Base-by-base conservation (phyloP, 2,888 invertebrate genomes). In the Drosophila emarginata region DNA sequence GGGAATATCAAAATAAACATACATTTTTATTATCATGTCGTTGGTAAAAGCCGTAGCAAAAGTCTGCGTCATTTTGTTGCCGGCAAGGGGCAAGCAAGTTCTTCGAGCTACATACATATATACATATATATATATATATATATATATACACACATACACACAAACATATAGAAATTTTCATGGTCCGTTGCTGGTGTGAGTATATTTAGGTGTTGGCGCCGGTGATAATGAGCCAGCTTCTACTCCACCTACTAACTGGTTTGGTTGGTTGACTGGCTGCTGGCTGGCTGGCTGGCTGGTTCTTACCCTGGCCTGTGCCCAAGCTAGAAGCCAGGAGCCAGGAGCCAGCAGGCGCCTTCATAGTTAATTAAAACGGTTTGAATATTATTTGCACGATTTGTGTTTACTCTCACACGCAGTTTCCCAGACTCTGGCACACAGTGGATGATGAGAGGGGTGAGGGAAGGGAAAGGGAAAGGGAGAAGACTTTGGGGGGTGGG, bases 281-380 rank as follows among this genome's bases (percentile, higher is more conserved):
- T 23, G 36, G 57, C 23, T 52, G 51, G 12, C 5, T 12, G 21
- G 21, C 5, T 26, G 21, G 26, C n/a, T 26, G 52, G 7, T n/a
- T 4, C 52, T 52, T 6, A n/a, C 26, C n/a, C 12, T 26, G 15
- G n/a, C n/a, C n/a, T n/a, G n/a, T 12, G 32, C 21, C 56, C 4
- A 12, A 5, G 56, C 54, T 36, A 36, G 36, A 15, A 4, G 32
- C 23, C 26, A 26, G 26, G 45, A 62, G 32, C 18, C 54, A 54
- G 45, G 45, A 62, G 32, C 18, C 54, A 54, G 45, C 63, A 56
- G 63, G 56, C 50, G 32, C 63, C 63, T 63, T 36, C 67, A 63
- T 60, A 67, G 67, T 68, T 68, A 68, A 68, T 68, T 68, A 68
- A 68, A 68, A 68, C 60, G 60, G 60, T 68, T 68, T 68, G 67